A percentile compares a stretch with the other conserved stretches of the same genome.
phyloP scores from a whole-genome alignment of 2,113 vertebrate species.

The Laticauda laticaudata region DNA sequence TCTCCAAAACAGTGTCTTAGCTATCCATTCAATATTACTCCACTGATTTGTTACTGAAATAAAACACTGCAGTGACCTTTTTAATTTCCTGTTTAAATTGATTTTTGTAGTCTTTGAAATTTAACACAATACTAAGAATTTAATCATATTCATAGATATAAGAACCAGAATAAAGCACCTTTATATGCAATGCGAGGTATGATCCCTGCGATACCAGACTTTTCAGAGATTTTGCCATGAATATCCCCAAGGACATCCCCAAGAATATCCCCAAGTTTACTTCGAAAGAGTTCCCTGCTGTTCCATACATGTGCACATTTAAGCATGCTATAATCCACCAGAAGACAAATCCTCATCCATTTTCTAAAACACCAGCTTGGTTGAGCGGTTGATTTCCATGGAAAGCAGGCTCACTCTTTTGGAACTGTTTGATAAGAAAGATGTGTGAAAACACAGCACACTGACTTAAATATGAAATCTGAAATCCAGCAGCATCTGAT shows the following conservation, averaged over 20 bases:
- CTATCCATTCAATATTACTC: slow-evolving; percentile 64
- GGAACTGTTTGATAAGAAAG: not conserved
- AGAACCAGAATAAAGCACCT: slow-evolving; percentile 76
- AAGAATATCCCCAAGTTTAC: slow-evolving; percentile 25
- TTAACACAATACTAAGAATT: slow-evolving; percentile 75
- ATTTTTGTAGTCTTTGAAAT: slow-evolving; percentile 76
- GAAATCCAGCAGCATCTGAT: not conserved
- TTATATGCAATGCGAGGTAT: slow-evolving; percentile 62
- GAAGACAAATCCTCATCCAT: not conserved
- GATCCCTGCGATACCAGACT: slow-evolving; percentile 62
- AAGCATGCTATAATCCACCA: not conserved
- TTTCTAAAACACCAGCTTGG: not conserved
- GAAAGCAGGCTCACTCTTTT: not conserved
- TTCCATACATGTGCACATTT: not conserved
- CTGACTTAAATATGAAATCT: not conserved
- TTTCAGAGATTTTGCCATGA: slow-evolving; percentile 35
- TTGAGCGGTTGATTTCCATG: not conserved
- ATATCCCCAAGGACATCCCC: slow-evolving; percentile 51
- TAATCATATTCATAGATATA: slow-evolving; percentile 73
- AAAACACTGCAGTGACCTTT: slow-evolving; percentile 77
- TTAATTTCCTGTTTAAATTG: slow-evolving; percentile 67
- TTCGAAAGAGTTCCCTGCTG: not conserved
- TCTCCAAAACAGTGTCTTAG: slow-evolving; percentile 38
- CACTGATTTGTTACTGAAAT: slow-evolving; percentile 69
- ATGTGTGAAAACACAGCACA: not conserved